Percentiles rank a stretch among this genome's conserved stretches.
Evolutionary conservation across 2,888 invertebrate species (phyloP).

Genomic region (Caenorhabditis plicata): DNA sequence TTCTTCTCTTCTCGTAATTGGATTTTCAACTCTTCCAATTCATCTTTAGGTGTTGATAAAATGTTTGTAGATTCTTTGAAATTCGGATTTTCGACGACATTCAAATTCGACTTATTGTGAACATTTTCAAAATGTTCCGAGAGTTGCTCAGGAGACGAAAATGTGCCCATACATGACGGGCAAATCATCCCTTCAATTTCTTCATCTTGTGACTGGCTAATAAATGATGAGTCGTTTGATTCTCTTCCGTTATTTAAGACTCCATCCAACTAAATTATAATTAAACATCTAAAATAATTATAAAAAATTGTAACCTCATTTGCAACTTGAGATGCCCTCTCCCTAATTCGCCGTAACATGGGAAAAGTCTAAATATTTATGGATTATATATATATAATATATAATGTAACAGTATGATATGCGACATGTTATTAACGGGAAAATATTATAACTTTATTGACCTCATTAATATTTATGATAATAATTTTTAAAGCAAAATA

Average conservation of each 20-base stretch:
- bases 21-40: constrained; percentile 35
- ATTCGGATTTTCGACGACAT: constrained; percentile 1
- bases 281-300: neutral
- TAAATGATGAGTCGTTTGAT: constrained; percentile 11
- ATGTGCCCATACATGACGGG: constrained; percentile 49
- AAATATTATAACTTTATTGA: no score
- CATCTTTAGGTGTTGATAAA: constrained; percentile 26
- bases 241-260: constrained; percentile 18
- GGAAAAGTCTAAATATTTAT: no score
- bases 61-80: constrained; percentile 18
- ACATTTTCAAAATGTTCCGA: constrained; percentile 37
- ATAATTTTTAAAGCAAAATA: no score
- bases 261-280: constrained; percentile 33
- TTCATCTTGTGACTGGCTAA: constrained; percentile 16
- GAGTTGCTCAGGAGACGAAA: constrained; percentile 41
- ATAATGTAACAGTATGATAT: no score
- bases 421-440: no score
- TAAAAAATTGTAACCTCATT: constrained; percentile 33
- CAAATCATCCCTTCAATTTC: constrained; percentile 70
- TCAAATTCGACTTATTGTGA: constrained; percentile 29
- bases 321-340: constrained; percentile 45
- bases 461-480: no score
- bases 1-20: constrained; percentile 61
- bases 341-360: constrained; percentile 46
- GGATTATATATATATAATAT: no score